Percentiles rank a stretch among this genome's conserved stretches.
Conservation (phyloP, 2,113 vertebrate genomes). For the Callipepla californica region DNA sequence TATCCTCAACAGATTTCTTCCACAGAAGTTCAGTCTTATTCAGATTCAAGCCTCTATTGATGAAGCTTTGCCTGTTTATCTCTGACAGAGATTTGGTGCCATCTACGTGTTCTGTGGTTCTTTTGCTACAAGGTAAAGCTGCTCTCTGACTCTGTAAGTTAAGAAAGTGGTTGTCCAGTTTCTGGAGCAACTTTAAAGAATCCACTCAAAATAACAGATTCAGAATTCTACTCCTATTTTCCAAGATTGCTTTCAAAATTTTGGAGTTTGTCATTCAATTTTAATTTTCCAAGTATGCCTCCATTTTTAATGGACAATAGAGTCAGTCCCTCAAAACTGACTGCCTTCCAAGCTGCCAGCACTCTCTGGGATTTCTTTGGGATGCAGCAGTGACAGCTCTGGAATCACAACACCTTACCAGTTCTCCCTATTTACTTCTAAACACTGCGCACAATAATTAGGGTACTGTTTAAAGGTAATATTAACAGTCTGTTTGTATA, state of each 20-base stretch:
- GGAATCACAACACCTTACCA: background rate
- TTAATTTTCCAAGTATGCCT: background rate
- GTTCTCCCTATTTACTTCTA: background rate
- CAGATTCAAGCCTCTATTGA: background rate
- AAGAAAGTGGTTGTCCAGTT: background rate
- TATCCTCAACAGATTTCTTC: background rate
- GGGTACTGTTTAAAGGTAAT: background rate
- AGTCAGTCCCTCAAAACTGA: background rate
- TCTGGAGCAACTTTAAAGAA: background rate
- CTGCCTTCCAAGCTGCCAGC: background rate
- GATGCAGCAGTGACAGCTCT: background rate
- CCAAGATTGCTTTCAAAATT: background rate
- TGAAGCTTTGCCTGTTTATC: background rate
- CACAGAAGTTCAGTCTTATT: background rate
- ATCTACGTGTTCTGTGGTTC: background rate
- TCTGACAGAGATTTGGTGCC: background rate
- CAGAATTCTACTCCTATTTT: background rate
- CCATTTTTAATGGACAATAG: background rate
- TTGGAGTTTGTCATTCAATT: background rate
- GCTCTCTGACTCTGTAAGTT: background rate
- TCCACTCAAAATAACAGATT: background rate
- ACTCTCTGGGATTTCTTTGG: background rate
- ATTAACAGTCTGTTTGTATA: background rate
- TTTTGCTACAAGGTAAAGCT: background rate
- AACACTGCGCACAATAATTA: background rate